A percentile compares a stretch with the other conserved stretches of the same genome.
These are phyloP conservation scores for Struthio camelus DNA, from an alignment of 2,113 vertebrate genomes.

Conservation along the genomic window DNA sequence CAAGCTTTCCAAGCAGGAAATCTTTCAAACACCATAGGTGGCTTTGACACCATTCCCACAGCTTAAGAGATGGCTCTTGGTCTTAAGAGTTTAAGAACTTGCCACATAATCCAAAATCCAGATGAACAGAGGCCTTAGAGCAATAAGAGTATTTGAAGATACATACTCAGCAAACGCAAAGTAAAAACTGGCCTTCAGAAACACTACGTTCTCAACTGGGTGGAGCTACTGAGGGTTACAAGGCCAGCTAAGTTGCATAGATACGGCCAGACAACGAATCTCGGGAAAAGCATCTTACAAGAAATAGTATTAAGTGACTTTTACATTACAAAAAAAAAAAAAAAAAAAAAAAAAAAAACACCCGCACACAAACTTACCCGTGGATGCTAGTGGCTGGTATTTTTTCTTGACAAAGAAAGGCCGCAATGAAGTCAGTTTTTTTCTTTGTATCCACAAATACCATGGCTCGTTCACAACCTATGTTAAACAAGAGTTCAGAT, in stretches of 20 bases:
- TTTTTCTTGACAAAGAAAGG: slow-evolving; percentile 90
- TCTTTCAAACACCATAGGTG: too few relatives aligned
- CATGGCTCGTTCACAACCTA: slow-evolving; percentile 88
- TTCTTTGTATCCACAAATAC: slow-evolving; percentile 95
- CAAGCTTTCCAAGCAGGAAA: too few relatives aligned
- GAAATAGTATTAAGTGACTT: neutral
- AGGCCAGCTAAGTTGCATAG: neutral
- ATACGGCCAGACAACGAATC: accelerated
- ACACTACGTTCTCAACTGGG: neutral
- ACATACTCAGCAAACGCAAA: neutral
- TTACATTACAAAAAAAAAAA: neutral
- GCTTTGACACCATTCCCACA: too few relatives aligned
- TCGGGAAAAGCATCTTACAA: neutral
- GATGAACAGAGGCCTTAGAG: too few relatives aligned
- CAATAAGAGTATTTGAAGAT: neutral
- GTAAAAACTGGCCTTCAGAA: neutral
- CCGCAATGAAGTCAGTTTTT: slow-evolving; percentile 91
- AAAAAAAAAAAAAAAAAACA: too few relatives aligned
- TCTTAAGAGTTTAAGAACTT: too few relatives aligned
- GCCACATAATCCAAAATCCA: too few relatives aligned
- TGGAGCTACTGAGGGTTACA: neutral
- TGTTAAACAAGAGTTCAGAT: neutral
- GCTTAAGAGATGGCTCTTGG: too few relatives aligned
- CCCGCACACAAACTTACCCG: slow-evolving; percentile 85
- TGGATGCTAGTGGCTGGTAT: slow-evolving; percentile 93